Evolutionary conservation across 35 echinoderm and acorn worm genomes (phyloP).

Genomic region (Apostichopus californicus): DNA sequence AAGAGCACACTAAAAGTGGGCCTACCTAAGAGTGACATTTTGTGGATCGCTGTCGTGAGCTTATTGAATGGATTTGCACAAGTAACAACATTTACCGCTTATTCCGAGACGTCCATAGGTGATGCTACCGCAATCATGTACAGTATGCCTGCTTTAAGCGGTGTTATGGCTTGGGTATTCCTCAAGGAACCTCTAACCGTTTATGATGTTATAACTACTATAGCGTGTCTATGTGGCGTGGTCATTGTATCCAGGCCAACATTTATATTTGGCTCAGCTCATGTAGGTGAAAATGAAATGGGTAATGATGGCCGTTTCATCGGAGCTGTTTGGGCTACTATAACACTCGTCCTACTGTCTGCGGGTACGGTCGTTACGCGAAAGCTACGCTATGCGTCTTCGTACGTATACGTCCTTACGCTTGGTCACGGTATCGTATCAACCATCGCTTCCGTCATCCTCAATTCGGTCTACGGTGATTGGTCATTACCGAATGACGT

Average conservation of each 20-base stretch:
- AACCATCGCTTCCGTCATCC: background rate
- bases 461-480: background rate
- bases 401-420: background rate
- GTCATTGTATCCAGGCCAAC: constrained; percentile 26
- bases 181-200: constrained; percentile 42
- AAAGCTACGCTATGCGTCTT: background rate
- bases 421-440: background rate
- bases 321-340: background rate
- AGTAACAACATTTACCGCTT: background rate
- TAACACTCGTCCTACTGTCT: background rate
- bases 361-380: background rate
- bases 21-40: background rate
- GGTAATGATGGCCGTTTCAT: background rate
- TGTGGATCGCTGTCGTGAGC: background rate
- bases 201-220: background rate
- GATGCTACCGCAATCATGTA: constrained; percentile 45
- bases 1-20: background rate
- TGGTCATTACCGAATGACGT: background rate
- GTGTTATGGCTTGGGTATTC: constrained; percentile 33
- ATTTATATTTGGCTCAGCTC: background rate
- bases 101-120: constrained; percentile 1
- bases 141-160: constrained; percentile 17
- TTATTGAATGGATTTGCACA: background rate
- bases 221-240: constrained; percentile 1
- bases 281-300: background rate